A percentile compares a stretch with the other conserved stretches of the same genome.
phyloP scores from a whole-genome alignment of 2,113 vertebrate genomes.

The Hyperoodon ampullatus region DNA sequence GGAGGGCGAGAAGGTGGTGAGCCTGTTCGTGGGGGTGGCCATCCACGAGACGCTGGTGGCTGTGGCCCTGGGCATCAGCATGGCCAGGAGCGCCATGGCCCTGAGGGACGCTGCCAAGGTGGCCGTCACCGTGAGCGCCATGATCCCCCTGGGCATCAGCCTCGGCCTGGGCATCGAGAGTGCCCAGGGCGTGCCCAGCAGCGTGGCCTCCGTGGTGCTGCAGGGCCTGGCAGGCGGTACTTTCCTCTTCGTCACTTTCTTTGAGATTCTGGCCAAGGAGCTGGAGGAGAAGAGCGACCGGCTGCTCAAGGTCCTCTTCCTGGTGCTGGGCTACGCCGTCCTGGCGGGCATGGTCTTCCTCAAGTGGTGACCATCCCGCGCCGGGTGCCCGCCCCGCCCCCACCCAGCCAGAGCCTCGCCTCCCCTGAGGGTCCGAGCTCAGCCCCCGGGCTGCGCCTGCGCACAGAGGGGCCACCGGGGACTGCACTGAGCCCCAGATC shows the following conservation, averaged over 20 bases:
- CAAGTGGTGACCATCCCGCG: slow-evolving; percentile 85
- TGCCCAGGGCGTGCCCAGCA: slow-evolving; percentile 83
- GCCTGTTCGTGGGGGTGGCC: slow-evolving; percentile 92
- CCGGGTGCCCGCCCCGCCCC: not conserved
- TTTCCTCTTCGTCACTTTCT: slow-evolving; percentile 95
- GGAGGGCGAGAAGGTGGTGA: slow-evolving; percentile 85
- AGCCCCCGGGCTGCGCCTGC: not conserved
- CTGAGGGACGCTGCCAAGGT: slow-evolving; percentile 90
- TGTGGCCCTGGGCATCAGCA: slow-evolving; percentile 90
- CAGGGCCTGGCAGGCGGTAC: slow-evolving; percentile 93
- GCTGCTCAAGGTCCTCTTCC: slow-evolving; percentile 94
- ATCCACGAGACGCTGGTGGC: slow-evolving; percentile 93
- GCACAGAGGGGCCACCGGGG: not conserved
- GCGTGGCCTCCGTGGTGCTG: slow-evolving; percentile 88
- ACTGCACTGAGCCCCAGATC: not conserved
- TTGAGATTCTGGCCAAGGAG: slow-evolving; percentile 94
- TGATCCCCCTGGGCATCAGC: slow-evolving; percentile 92
- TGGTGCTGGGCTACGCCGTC: slow-evolving; percentile 90
- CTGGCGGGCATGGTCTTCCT: slow-evolving; percentile 91
- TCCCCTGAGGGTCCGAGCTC: not conserved
- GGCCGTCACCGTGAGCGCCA: slow-evolving; percentile 88
- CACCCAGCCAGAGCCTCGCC: rapidly evolving
- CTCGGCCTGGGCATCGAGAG: slow-evolving; percentile 92
- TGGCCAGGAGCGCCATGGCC: slow-evolving; percentile 87
- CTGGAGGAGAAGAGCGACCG: slow-evolving; percentile 92